phyloP scores from a whole-genome alignment of 2,797 vertebrate genomes.

The Neoniphon sammara region DNA sequence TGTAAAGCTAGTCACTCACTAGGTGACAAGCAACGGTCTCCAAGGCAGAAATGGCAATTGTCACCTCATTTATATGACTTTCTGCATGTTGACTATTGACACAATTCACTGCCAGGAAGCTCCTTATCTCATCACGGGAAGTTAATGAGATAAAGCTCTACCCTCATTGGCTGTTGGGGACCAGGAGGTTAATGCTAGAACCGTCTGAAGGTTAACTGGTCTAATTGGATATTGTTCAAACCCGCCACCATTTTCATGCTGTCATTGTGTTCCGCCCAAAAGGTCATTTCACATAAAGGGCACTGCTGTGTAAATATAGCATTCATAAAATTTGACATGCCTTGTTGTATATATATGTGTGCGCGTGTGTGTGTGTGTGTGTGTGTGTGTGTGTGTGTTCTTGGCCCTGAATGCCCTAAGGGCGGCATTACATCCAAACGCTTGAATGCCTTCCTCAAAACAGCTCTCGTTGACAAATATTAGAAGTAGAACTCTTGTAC shows the following conservation, averaged over 20 bases:
- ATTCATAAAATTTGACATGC: slow-evolving; percentile 36
- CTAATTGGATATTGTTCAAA: slow-evolving; percentile 62
- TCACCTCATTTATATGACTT: slow-evolving; percentile 27
- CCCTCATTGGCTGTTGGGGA: slow-evolving; percentile 37
- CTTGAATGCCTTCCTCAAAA: slow-evolving; percentile 44
- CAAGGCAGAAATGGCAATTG: slow-evolving; percentile 9
- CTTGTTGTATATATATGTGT: not conserved
- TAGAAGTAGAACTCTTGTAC: slow-evolving; percentile 57
- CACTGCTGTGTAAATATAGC: slow-evolving; percentile 45
- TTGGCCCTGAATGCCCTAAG: slow-evolving; percentile 12
- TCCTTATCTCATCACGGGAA: slow-evolving; percentile 50
- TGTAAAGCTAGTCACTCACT: slow-evolving; percentile 4
- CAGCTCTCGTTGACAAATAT: slow-evolving; percentile 63
- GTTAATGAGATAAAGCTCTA: slow-evolving; percentile 57
- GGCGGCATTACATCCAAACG: slow-evolving; percentile 35
- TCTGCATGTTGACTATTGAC: slow-evolving; percentile 40
- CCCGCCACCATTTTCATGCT: slow-evolving; percentile 29
- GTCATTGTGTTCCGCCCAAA: slow-evolving; percentile 46
- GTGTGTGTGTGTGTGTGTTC: not conserved
- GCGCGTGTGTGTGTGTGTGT: not conserved
- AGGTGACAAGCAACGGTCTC: slow-evolving; percentile 1
- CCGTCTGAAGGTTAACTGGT: slow-evolving; percentile 58
- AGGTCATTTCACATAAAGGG: slow-evolving; percentile 50
- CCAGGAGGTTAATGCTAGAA: slow-evolving; percentile 51
- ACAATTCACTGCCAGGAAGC: slow-evolving; percentile 42